These are phyloP conservation scores for Pagetopsis macropterus DNA, from an alignment of 2,797 vertebrate genomes.

Conservation along the genomic window DNA sequence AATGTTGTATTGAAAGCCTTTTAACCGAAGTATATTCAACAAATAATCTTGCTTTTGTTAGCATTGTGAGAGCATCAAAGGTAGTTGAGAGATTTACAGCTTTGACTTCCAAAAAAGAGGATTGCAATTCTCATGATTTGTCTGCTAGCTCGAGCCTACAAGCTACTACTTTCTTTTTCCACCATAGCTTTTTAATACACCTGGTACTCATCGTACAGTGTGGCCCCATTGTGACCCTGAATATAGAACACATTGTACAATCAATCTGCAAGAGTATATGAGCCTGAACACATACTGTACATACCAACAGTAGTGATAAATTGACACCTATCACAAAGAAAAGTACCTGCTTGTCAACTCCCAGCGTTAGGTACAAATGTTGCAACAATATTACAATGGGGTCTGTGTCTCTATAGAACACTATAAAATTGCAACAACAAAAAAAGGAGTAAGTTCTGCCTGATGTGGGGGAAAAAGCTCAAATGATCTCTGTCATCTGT, in stretches of 20 bases:
- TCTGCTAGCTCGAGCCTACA: neutral
- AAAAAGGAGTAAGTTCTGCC: constrained; percentile 60
- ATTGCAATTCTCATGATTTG: neutral
- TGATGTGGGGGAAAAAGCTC: constrained; percentile 61
- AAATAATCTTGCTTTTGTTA: too few species aligned
- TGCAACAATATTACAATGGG: constrained; percentile 42
- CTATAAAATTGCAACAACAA: constrained; percentile 33
- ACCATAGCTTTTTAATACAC: neutral
- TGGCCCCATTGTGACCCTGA: neutral
- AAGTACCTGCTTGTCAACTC: constrained; percentile 53
- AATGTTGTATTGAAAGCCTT: too few species aligned
- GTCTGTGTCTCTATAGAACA: constrained; percentile 53
- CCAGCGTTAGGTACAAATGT: constrained; percentile 51
- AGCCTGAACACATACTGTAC: neutral
- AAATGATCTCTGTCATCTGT: constrained; percentile 75
- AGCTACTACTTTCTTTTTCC: neutral
- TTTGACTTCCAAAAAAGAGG: neutral
- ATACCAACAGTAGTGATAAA: constrained; percentile 4
- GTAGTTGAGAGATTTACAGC: neutral
- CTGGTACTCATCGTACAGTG: neutral
- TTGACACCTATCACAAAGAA: constrained; percentile 47
- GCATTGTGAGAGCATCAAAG: too few species aligned
- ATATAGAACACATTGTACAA: neutral
- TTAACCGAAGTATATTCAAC: too few species aligned
- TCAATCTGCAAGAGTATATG: neutral